A percentile compares a stretch with the other conserved stretches of the same genome.
These are phyloP conservation scores for Cryptops parisi DNA, from an alignment of 2,888 invertebrate genomes.

Conservation along the genomic window DNA sequence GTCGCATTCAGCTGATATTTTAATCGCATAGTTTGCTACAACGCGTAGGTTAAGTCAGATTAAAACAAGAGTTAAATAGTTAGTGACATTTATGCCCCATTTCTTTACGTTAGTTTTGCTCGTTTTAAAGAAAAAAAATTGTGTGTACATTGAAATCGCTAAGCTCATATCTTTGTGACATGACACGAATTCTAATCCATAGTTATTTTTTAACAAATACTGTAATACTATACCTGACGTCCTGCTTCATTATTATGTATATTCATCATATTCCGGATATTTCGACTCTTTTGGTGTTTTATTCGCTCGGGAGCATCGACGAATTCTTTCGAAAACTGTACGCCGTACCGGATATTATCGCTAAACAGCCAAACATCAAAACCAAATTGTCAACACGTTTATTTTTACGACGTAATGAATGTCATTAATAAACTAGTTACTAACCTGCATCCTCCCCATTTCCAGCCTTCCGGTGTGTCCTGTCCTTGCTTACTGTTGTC, in stretches of 20 bases:
- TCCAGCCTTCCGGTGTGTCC: constrained; percentile 38
- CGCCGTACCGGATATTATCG: constrained; percentile 41
- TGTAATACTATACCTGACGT: constrained; percentile 37
- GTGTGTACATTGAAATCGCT: too few relatives aligned
- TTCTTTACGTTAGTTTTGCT: too few relatives aligned
- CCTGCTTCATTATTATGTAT: constrained; percentile 44
- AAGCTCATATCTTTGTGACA: too few relatives aligned
- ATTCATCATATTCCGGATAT: constrained; percentile 39
- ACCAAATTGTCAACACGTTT: too few relatives aligned
- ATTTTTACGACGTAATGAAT: background rate
- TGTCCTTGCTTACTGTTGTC: constrained; percentile 34
- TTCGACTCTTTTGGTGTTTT: constrained; percentile 32
- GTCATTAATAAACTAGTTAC: constrained; percentile 15
- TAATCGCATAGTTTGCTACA: too few relatives aligned
- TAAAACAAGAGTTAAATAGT: too few relatives aligned
- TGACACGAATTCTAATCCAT: too few relatives aligned
- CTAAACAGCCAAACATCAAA: constrained; percentile 24
- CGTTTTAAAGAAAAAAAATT: too few relatives aligned
- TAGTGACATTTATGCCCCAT: too few relatives aligned
- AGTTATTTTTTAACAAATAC: too few relatives aligned
- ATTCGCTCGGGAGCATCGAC: constrained; percentile 40
- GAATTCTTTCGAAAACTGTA: constrained; percentile 39
- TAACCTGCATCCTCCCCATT: constrained; percentile 43
- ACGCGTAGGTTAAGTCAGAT: too few relatives aligned
- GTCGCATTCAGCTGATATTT: too few relatives aligned